Evolutionary conservation across 2,888 invertebrate genomes (phyloP), one percentile per base, ranked within the genome.

Genomic region (Microplitis deprimator): DNA sequence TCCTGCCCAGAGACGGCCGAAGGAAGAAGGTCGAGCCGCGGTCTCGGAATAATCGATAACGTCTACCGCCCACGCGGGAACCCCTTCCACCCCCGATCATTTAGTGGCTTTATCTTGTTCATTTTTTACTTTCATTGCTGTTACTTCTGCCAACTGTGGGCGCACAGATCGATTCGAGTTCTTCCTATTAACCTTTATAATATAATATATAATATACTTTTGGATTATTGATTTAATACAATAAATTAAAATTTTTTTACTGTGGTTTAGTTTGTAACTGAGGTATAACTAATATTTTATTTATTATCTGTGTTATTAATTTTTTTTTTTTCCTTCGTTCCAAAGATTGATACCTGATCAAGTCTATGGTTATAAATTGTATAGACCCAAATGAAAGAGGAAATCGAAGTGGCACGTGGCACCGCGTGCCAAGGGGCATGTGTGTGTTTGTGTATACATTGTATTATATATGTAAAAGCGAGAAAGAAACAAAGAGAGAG

Each of bases 361-460:
- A 62, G 62, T 62, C 17, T 62, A 16, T 8, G 62, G 62, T 16
- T 62, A 62, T 62, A 62, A 62, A 62, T 62, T 62, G 17, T 62
- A 16, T 20, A 17, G 62, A 50, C 50, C 50, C 50, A 50, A 50
- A 17, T 62, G 62, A 62, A 62, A 20, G 29, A 62, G 62, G 62
- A 62, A 62, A 62, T 62, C 16, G 62, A 62, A 16, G 17, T 10
- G 74, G 68, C 74, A 74, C 74, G 74, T 74, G 74, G 74, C 74
- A 68, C 67, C 68, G 67, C 68, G 74, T 74, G 74, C 74, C 68
- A 68, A 68, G 74, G 29, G 68, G 61, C 72, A 72, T 50, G 50
- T 50, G 50, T 50, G 41, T 7, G 10, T 29, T 29, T 29, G 29
- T 29, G 29, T 29, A 29, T 29, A 29, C 29, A 29, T 29, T 29